phyloP scores from a whole-genome alignment of 2,797 vertebrate genomes.

The Leucoraja ocellata region DNA sequence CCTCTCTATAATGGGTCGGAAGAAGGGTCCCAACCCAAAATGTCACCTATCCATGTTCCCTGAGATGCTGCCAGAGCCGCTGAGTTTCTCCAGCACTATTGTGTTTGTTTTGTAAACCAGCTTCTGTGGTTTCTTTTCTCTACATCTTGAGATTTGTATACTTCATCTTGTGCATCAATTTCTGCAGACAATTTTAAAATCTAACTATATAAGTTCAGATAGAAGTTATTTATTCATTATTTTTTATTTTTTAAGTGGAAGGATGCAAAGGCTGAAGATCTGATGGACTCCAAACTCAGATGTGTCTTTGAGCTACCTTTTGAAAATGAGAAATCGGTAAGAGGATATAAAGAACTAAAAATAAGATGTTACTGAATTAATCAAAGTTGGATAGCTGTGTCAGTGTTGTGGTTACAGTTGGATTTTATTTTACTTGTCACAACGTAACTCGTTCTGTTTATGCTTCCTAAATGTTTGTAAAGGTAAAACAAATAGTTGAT shows the following conservation, averaged over 20 bases:
- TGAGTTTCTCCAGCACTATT: too few relatives aligned
- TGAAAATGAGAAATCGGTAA: conserved; percentile 96
- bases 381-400: neutral
- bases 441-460: neutral
- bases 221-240: conserved; percentile 30
- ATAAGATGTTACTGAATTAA: neutral
- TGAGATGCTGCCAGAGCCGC: too few relatives aligned
- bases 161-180: neutral
- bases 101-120: too few relatives aligned
- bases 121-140: too few relatives aligned
- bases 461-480: neutral
- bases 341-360: conserved; percentile 46
- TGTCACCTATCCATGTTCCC: too few relatives aligned
- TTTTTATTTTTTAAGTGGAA: conserved; percentile 76
- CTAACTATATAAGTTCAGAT: neutral
- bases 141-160: too few relatives aligned
- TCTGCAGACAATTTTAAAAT: neutral
- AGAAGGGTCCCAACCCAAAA: too few relatives aligned
- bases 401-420: neutral
- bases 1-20: too few relatives aligned
- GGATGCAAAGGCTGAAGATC: conserved; percentile 93
- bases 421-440: neutral
- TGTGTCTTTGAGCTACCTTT: conserved; percentile 95
- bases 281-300: conserved; percentile 99
- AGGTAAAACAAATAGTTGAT: too few relatives aligned